phyloP scores from a whole-genome alignment of 2,888 invertebrate species.

The Tipula helvola region DNA sequence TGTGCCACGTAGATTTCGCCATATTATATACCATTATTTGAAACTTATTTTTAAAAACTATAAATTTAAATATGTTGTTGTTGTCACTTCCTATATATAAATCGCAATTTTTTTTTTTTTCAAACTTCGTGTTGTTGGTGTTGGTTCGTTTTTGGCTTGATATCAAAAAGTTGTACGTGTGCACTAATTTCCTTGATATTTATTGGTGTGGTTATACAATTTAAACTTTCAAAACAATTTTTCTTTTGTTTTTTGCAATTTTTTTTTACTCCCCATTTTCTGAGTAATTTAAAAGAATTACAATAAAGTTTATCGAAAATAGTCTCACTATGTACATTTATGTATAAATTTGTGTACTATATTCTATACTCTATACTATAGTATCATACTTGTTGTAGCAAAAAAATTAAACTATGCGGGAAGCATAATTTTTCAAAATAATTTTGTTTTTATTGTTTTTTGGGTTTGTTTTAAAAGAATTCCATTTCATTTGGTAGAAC shows the following conservation, averaged over 20 bases:
- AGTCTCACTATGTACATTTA: background rate
- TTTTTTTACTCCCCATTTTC: background rate
- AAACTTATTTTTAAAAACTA: background rate
- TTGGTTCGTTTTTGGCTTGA: background rate
- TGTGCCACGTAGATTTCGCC: background rate
- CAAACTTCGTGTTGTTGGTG: background rate
- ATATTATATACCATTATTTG: background rate
- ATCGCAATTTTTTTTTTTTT: background rate
- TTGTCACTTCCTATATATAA: background rate
- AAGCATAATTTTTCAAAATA: background rate
- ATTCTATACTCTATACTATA: too few species aligned
- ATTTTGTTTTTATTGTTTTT: background rate
- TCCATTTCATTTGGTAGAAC: background rate
- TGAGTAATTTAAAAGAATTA: background rate
- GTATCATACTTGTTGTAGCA: background rate
- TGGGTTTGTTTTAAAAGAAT: background rate
- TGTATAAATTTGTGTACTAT: too few species aligned
- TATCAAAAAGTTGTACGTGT: constrained; percentile 4
- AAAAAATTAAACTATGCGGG: background rate
- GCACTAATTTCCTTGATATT: background rate
- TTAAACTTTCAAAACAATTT: background rate
- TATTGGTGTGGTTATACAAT: background rate
- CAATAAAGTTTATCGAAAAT: background rate
- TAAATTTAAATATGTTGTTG: background rate
- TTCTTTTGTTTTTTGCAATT: background rate